A percentile compares a stretch with the other conserved stretches of the same genome.
Conservation (phyloP, 2,797 vertebrate genomes). For the Lagocephalus sceleratus region DNA sequence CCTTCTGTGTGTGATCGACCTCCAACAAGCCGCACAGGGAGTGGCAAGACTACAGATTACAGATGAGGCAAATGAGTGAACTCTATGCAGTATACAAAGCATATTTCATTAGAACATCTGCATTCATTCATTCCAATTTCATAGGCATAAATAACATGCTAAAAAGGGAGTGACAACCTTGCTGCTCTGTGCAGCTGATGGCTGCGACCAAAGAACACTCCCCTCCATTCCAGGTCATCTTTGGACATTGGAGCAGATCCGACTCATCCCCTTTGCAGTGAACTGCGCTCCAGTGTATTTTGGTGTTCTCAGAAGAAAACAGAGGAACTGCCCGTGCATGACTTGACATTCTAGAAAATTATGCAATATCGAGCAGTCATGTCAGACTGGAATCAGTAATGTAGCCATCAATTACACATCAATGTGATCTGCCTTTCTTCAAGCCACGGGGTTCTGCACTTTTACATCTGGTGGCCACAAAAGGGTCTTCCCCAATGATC, state of each 20-base stretch:
- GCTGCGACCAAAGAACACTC: conserved; percentile 81
- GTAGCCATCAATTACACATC: too few species aligned
- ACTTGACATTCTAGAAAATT: conserved; percentile 76
- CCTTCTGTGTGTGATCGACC: conserved; percentile 80
- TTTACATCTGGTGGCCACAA: conserved; percentile 33
- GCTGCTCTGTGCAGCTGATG: conserved; percentile 78
- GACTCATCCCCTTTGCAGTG: conserved; percentile 85
- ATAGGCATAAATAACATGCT: not conserved
- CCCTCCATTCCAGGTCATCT: conserved; percentile 79
- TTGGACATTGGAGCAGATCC: conserved; percentile 83
- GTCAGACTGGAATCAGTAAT: conserved; percentile 10
- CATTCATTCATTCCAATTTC: not conserved
- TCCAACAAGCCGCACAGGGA: conserved; percentile 81
- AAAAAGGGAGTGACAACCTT: conserved; percentile 49
- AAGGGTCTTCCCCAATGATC: conserved; percentile 44
- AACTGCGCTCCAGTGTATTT: conserved; percentile 83
- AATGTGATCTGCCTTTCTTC: conserved; percentile 22
- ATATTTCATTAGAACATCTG: not conserved
- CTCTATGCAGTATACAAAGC: not conserved
- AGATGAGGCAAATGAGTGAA: too few species aligned
- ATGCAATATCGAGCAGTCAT: not conserved
- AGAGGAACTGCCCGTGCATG: conserved; percentile 74
- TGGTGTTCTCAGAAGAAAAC: conserved; percentile 70
- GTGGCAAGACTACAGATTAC: conserved; percentile 42
- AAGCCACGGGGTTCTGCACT: conserved; percentile 11